These are phyloP conservation scores for Pleuronectes platessa DNA, from an alignment of 2,113 vertebrate genomes.

Conservation along the genomic window DNA sequence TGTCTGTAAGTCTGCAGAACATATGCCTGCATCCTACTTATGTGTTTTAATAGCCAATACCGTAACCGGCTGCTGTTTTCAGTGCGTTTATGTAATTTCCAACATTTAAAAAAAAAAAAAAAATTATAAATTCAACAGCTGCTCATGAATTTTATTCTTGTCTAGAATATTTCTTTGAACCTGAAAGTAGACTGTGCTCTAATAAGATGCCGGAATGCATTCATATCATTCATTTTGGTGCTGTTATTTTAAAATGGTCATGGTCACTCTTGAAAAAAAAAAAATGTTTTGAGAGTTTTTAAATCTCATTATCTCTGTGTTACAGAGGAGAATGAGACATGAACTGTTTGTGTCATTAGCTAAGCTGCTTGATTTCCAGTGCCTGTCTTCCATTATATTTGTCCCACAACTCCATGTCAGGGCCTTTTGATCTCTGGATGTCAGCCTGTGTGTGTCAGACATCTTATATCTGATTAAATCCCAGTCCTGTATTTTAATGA, in stretches of 20 bases:
- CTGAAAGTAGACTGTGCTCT: not conserved
- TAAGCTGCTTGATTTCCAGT: not conserved
- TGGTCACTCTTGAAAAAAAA: not conserved
- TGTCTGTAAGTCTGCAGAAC: conserved; percentile 89
- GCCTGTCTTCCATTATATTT: not conserved
- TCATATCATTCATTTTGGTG: conserved; percentile 11
- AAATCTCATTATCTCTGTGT: not conserved
- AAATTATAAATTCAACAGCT: not conserved
- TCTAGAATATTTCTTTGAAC: conserved; percentile 1
- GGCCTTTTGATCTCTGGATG: conserved; percentile 44
- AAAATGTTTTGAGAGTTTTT: not conserved
- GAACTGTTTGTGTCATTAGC: conserved; percentile 8
- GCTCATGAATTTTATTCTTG: conserved; percentile 1
- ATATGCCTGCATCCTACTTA: not conserved
- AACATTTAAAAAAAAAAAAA: not conserved
- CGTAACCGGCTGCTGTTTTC: not conserved
- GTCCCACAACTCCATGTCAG: conserved; percentile 8
- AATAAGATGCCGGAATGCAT: not conserved
- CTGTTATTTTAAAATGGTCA: not conserved
- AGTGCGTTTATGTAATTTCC: not conserved
- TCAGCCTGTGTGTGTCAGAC: conserved; percentile 36
- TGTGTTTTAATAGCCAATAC: not conserved
- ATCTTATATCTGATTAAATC: conserved; percentile 59
- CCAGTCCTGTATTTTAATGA: conserved; percentile 67
- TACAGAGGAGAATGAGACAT: not conserved